Evolutionary conservation across 1,140 invertebrate genomes (phyloP), one percentile per base, ranked within the genome.

Genomic region (Rhopalosiphum padi): DNA sequence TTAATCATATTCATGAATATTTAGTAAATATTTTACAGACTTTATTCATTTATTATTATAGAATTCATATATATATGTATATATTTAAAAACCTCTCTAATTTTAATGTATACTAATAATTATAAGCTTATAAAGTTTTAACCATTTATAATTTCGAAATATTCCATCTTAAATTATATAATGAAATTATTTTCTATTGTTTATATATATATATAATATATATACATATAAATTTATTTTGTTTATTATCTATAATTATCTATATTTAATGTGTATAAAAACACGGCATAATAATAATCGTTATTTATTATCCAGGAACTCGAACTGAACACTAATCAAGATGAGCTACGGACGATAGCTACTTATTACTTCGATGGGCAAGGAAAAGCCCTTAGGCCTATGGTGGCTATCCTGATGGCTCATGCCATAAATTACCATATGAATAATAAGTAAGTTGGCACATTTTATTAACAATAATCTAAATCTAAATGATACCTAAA

Each of bases 341-440:
- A 97, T 91, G 97, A 98, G 95, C 95, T 99, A 94, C 97, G 97
- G 95, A 97, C 97, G 94, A 98, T 99, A 95, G 97, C 98, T 88
- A 97, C 97, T 94, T 99, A 99, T 96, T 99, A 99, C 96, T 99
- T 99, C 96, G 98, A 99, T 96, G 98, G 98, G 53, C 97, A 99
- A 95, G 99, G 99, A 94, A 99, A 99, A 96, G 98, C 98, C 87
- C 96, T 99, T 92, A 96, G 99, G 95, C 99, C 99, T 43, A 98
- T 99, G 97, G 97, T 99, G 77, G 97, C 98, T 37, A 97, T 99
- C 94, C 96, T 99, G 82, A 98, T 99, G 97, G 98, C 98, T 94
- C 96, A 97, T 95, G 98, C 98, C 94, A 97, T 99, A 95, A 99
- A 99, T 96, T 97, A 97, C 95, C 98, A 99, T 96, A 96, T 98